These are phyloP conservation scores for Drymonia ruficornis DNA, from an alignment of 2,888 invertebrate species.

Conservation along the genomic window DNA sequence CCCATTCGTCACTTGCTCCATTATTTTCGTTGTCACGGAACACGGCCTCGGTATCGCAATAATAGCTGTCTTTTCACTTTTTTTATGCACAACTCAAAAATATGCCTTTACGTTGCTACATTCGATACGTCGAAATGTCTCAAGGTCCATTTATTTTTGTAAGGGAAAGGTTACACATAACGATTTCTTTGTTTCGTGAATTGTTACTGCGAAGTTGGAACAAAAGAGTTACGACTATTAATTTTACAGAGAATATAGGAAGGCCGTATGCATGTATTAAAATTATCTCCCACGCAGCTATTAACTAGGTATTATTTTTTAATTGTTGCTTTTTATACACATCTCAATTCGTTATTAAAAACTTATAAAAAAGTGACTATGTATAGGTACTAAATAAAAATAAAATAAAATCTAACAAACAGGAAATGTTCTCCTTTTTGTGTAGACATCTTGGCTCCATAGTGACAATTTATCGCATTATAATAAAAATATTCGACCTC, in stretches of 20 bases:
- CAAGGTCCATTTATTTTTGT: constrained; percentile 38
- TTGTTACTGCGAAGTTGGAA: constrained; percentile 11
- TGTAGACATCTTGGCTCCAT: background rate
- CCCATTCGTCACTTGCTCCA: constrained; percentile 26
- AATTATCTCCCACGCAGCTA: constrained; percentile 10
- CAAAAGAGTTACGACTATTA: constrained; percentile 8
- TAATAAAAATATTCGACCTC: constrained; percentile 3
- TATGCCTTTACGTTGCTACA: constrained; percentile 46
- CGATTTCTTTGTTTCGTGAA: constrained; percentile 30
- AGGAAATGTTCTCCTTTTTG: background rate
- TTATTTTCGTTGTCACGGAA: constrained; percentile 51
- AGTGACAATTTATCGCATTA: background rate
- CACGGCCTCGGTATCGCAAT: constrained; percentile 52
- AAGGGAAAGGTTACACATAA: constrained; percentile 25
- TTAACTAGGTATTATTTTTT: background rate
- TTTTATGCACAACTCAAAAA: constrained; percentile 52
- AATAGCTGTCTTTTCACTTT: constrained; percentile 57
- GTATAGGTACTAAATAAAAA: constrained; percentile 2
- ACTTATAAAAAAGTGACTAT: no score
- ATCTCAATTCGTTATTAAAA: no score
- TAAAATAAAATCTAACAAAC: background rate
- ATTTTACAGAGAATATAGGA: constrained; percentile 17
- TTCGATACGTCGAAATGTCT: constrained; percentile 39
- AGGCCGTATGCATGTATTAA: constrained; percentile 19
- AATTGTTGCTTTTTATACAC: no score